These are phyloP conservation scores for Clarias fuscus DNA, from an alignment of 2,797 vertebrate genomes.

Conservation along the genomic window DNA sequence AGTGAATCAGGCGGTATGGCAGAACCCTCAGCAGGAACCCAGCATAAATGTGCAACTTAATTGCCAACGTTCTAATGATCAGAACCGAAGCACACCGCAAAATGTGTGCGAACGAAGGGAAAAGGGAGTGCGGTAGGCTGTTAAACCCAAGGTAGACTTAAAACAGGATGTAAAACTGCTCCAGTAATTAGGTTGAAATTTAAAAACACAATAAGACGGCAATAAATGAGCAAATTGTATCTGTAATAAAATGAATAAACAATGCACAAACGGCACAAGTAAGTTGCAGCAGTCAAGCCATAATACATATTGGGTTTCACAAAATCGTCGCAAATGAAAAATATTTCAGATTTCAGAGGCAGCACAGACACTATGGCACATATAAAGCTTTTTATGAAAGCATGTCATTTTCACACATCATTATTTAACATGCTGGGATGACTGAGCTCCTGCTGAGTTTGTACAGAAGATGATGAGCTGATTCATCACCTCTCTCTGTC, in stretches of 20 bases:
- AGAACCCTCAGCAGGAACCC: neutral
- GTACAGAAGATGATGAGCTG: conserved; percentile 37
- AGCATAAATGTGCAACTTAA: neutral
- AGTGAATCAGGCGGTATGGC: neutral
- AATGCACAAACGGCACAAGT: neutral
- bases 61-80: neutral
- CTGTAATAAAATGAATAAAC: neutral
- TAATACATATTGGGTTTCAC: neutral
- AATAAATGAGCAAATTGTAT: neutral
- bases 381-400: neutral
- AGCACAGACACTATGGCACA: no score
- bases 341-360: neutral
- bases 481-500: conserved; percentile 14
- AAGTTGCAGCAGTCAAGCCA: neutral
- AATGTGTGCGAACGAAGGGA: no score
- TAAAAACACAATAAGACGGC: neutral
- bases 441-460: conserved; percentile 33
- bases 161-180: neutral
- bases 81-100: neutral
- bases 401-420: neutral
- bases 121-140: neutral
- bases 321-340: neutral
- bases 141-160: neutral
- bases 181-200: neutral
- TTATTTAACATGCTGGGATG: conserved; percentile 27